These are phyloP conservation scores for Phocides pigmalion DNA, from an alignment of 1,140 invertebrate genomes.

Conservation along the genomic window DNA sequence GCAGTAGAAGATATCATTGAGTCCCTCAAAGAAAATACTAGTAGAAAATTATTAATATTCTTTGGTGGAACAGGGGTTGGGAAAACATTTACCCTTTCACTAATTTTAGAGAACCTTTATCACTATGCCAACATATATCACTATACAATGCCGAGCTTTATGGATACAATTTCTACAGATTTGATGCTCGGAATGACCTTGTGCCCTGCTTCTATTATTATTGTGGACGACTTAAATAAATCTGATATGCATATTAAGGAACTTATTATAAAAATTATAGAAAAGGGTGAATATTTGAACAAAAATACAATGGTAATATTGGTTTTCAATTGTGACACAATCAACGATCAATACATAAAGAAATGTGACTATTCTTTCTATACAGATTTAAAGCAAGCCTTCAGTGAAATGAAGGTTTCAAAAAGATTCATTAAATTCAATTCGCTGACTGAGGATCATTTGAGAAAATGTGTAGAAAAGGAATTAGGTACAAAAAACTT, in stretches of 20 bases:
- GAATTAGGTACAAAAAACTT: constrained; percentile 51
- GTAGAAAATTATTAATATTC: constrained; percentile 63
- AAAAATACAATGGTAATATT: constrained; percentile 62
- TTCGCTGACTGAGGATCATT: constrained; percentile 49
- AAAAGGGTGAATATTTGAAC: constrained; percentile 54
- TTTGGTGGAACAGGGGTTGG: constrained; percentile 77
- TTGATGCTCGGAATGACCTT: constrained; percentile 59
- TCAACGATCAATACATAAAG: constrained; percentile 41
- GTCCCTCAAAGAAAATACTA: constrained; percentile 46
- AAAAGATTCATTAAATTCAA: constrained; percentile 66
- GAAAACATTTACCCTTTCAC: constrained; percentile 64
- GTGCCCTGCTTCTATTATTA: constrained; percentile 59
- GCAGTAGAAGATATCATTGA: constrained; percentile 54
- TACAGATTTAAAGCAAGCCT: constrained; percentile 44
- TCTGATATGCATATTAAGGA: constrained; percentile 49
- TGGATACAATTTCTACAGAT: constrained; percentile 50
- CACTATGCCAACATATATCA: constrained; percentile 67
- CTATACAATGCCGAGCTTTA: constrained; percentile 65
- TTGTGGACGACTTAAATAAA: constrained; percentile 65
- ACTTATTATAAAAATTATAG: constrained; percentile 48
- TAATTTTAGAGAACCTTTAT: constrained; percentile 55
- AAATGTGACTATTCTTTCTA: constrained; percentile 54
- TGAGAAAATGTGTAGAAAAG: constrained; percentile 64
- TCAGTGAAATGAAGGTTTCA: constrained; percentile 45
- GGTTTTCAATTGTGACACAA: constrained; percentile 61